Conservation (phyloP, 2,797 vertebrate species). For the Syncerus caffer region DNA sequence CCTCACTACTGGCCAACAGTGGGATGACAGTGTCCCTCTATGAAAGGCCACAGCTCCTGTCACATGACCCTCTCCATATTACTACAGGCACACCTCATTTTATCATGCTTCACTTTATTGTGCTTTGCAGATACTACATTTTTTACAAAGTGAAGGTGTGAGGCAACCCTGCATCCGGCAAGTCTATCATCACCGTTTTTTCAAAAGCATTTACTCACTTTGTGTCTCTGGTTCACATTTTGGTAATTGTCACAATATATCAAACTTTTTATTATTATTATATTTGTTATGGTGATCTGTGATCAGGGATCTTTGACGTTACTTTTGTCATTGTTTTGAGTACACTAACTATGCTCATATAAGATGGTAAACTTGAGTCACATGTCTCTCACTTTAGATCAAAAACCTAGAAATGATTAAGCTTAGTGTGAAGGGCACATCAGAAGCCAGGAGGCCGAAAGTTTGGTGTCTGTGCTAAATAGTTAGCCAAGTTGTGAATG, state of each 20-base stretch:
- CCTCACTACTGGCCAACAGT: not conserved
- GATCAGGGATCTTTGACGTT: not conserved
- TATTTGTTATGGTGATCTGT: not conserved
- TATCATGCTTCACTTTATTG: not conserved
- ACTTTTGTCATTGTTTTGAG: not conserved
- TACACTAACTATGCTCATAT: not conserved
- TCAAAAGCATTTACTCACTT: not conserved
- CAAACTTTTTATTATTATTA: not conserved
- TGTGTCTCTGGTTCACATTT: not conserved
- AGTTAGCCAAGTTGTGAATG: not conserved
- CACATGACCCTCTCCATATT: not conserved
- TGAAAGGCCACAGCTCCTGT: not conserved
- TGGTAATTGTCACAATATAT: not conserved
- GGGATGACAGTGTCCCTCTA: not conserved
- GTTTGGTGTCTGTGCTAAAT: not conserved
- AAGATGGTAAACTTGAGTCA: not conserved
- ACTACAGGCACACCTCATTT: not conserved
- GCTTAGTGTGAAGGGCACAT: not conserved
- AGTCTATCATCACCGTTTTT: not conserved
- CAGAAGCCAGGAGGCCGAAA: not conserved
- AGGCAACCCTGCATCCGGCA: not conserved
- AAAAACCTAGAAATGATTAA: not conserved
- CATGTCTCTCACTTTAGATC: not conserved
- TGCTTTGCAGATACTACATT: not conserved
- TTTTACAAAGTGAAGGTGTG: not conserved